Percentiles rank a stretch among this genome's conserved stretches.
phyloP scores from a whole-genome alignment of 2,888 invertebrate genomes.

The Orchestes rusci region DNA sequence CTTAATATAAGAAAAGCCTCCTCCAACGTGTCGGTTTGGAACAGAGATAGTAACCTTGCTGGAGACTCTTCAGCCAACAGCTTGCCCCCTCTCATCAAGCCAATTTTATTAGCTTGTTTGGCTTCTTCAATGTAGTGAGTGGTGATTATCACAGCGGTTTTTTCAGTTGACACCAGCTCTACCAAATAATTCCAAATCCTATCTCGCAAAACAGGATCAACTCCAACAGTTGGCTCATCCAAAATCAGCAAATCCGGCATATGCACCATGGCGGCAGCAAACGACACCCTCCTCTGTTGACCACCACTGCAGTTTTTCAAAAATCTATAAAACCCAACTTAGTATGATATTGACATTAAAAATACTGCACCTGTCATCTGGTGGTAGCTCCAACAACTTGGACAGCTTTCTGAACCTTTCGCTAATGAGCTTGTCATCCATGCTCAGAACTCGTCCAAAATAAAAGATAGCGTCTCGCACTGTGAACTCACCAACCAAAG shows the following conservation, averaged over 20 bases:
- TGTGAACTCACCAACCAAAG: constrained; percentile 70
- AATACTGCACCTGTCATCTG: constrained; percentile 46
- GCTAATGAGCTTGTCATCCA: constrained; percentile 57
- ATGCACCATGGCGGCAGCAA: constrained; percentile 83
- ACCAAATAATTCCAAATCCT: constrained; percentile 85
- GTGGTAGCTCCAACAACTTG: constrained; percentile 69
- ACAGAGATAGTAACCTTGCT: constrained; percentile 57
- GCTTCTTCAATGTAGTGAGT: constrained; percentile 97
- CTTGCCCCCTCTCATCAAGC: constrained; percentile 79
- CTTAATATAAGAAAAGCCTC: constrained; percentile 82
- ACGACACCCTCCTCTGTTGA: constrained; percentile 81
- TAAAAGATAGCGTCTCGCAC: constrained; percentile 78
- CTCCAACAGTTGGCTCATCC: constrained; percentile 92
- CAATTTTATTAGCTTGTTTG: constrained; percentile 74
- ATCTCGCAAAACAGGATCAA: constrained; percentile 82
- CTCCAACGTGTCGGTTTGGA: constrained; percentile 69
- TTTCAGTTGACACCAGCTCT: constrained; percentile 60
- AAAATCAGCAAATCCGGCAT: constrained; percentile 82
- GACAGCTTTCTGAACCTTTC: constrained; percentile 62
- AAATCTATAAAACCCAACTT: constrained; percentile 33
- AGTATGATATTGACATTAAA: background rate
- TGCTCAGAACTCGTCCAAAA: constrained; percentile 79
- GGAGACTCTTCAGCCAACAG: constrained; percentile 83
- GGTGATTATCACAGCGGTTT: constrained; percentile 81
- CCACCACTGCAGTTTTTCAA: constrained; percentile 78